Percentiles rank a stretch among this genome's conserved stretches.
phyloP scores from a whole-genome alignment of 2,113 vertebrate genomes.

The Sinocyclocheilus rhinocerous region DNA sequence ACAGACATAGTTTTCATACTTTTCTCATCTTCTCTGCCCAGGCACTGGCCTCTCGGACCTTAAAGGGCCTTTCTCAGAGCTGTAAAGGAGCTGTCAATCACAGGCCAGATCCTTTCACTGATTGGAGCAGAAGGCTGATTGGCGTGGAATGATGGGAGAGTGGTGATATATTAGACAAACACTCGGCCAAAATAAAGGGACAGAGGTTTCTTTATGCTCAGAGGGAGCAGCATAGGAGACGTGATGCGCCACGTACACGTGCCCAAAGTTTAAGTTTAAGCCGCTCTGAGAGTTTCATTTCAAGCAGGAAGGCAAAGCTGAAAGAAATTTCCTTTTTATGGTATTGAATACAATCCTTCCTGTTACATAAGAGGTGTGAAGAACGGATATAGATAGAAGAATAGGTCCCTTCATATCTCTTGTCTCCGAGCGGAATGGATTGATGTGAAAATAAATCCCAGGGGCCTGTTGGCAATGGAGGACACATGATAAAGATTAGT shows the following conservation, averaged over 20 bases:
- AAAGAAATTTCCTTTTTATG: slow-evolving; percentile 15
- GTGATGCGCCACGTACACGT: slow-evolving; percentile 33
- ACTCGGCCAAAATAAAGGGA: slow-evolving; percentile 37
- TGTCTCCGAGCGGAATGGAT: slow-evolving; percentile 5
- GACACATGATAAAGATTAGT: slow-evolving; percentile 56
- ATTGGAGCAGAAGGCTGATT: slow-evolving; percentile 32
- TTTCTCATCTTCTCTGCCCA: slow-evolving; percentile 24
- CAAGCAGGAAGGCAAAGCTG: slow-evolving; percentile 15
- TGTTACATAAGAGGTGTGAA: slow-evolving; percentile 10
- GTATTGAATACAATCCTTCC: slow-evolving; percentile 7
- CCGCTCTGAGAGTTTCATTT: slow-evolving; percentile 19
- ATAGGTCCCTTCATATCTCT: slow-evolving; percentile 31
- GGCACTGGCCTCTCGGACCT: slow-evolving; percentile 6
- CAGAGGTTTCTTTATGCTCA: slow-evolving; percentile 58
- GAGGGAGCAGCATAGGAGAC: slow-evolving; percentile 1
- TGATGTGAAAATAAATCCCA: slow-evolving; percentile 45
- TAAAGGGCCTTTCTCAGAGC: slow-evolving; percentile 7
- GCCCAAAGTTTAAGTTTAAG: slow-evolving; percentile 9
- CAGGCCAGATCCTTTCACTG: slow-evolving; percentile 29
- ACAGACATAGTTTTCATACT: slow-evolving; percentile 33
- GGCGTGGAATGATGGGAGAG: slow-evolving; percentile 49
- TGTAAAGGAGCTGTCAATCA: slow-evolving; percentile 34
- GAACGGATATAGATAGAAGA: slow-evolving; percentile 12
- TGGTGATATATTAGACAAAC: slow-evolving; percentile 57
- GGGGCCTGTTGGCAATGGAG: background rate